These are phyloP conservation scores for Leiothrix lutea DNA, from an alignment of 2,113 vertebrate species.

Conservation along the genomic window DNA sequence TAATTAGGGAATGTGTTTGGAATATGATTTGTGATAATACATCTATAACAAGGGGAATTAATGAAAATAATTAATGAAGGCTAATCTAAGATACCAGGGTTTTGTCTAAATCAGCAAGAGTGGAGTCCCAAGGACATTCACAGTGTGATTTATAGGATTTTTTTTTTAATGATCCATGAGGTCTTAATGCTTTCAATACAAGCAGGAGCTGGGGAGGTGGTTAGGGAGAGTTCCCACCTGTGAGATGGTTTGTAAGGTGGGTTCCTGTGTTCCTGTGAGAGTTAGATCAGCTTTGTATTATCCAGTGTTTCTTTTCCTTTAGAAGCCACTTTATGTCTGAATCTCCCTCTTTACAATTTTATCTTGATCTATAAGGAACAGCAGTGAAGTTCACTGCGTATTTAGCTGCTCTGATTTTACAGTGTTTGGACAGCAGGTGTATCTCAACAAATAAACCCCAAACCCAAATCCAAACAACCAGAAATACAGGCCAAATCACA, in stretches of 20 bases:
- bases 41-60: constrained; percentile 17
- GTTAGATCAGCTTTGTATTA: neutral
- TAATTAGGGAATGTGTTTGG: constrained; percentile 24
- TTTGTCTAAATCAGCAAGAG: constrained; percentile 40
- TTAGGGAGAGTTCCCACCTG: neutral
- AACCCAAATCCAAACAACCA: neutral
- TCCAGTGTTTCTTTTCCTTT: neutral
- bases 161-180: neutral
- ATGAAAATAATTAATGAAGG: constrained; percentile 44
- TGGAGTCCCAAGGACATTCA: constrained; percentile 2
- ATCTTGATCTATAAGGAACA: constrained; percentile 26
- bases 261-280: neutral
- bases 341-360: constrained; percentile 32
- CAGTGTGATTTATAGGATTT: neutral
- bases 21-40: constrained; percentile 28
- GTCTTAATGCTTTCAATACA: neutral
- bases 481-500: neutral
- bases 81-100: constrained; percentile 2
- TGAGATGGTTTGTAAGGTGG: neutral
- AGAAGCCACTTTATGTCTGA: constrained; percentile 29
- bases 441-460: neutral
- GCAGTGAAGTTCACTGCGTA: neutral
- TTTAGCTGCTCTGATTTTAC: constrained; percentile 50
- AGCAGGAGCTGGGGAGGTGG: neutral
- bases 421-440: neutral